phyloP scores from a whole-genome alignment of 2,797 vertebrate species.

The Sebastes miniatus region DNA sequence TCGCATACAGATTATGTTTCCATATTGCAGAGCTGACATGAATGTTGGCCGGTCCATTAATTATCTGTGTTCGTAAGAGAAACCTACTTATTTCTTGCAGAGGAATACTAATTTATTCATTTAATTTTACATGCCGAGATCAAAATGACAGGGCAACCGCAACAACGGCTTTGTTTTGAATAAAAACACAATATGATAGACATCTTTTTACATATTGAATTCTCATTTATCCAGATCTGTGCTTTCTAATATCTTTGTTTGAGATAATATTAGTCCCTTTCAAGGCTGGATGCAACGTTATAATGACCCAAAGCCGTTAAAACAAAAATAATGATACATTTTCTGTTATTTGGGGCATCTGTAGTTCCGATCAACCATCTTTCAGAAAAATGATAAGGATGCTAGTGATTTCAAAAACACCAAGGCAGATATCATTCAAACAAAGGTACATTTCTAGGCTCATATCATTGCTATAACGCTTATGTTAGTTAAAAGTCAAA shows the following conservation, averaged over 20 bases:
- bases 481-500: conserved; percentile 18
- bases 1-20: conserved; percentile 50
- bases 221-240: conserved; percentile 25
- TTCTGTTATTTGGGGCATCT: conserved; percentile 17
- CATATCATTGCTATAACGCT: background rate
- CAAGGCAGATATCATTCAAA: background rate
- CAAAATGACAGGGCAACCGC: conserved; percentile 15
- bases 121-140: conserved; percentile 24
- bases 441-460: background rate
- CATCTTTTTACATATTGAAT: conserved; percentile 19
- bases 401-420: background rate
- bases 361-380: background rate
- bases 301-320: background rate
- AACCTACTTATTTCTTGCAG: conserved; percentile 6
- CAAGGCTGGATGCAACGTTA: conserved; percentile 1
- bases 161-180: conserved; percentile 25
- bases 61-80: conserved; percentile 21
- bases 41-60: conserved; percentile 49
- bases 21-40: conserved; percentile 47
- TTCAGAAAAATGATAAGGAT: background rate
- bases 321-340: background rate
- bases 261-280: background rate
- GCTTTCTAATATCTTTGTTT: background rate
- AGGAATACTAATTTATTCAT: conserved; percentile 39
- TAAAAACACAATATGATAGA: background rate